Evolutionary conservation across 2,888 invertebrate genomes (phyloP).

Genomic region (Linnaemya tessellans): DNA sequence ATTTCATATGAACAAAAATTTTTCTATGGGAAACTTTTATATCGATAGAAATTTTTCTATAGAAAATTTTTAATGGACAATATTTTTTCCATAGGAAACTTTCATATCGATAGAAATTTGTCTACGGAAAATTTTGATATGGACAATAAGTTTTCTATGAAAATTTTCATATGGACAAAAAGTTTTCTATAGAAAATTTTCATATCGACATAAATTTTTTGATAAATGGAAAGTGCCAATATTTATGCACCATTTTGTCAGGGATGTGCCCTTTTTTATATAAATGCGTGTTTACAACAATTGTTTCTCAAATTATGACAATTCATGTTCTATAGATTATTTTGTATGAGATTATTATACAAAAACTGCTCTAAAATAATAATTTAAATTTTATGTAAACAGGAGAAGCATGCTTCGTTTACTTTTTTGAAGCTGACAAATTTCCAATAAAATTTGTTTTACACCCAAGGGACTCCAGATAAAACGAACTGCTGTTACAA

Average conservation of each 20-base stretch:
- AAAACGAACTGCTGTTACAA: conserved; percentile 7
- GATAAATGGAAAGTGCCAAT: not conserved
- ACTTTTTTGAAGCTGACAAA: conserved; percentile 45
- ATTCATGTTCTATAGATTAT: conserved; percentile 15
- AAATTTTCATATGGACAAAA: not conserved
- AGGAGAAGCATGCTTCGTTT: not conserved
- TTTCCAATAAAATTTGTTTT: conserved; percentile 59
- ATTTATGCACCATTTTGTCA: not conserved
- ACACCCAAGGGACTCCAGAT: conserved; percentile 50
- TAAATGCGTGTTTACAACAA: conserved; percentile 19
- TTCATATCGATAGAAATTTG: not conserved
- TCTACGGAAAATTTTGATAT: not conserved
- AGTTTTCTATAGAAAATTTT: not conserved
- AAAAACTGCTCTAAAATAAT: conserved; percentile 28
- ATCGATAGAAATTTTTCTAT: not conserved
- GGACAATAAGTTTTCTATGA: not conserved
- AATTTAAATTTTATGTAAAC: conserved; percentile 22
- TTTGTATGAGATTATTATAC: not conserved
- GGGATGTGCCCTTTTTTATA: not conserved
- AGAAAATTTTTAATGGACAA: not conserved
- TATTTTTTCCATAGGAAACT: not conserved
- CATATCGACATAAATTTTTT: not conserved
- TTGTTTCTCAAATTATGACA: conserved; percentile 30
- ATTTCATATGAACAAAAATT: not conserved
- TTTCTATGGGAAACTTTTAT: not conserved